Evolutionary conservation across 2,888 invertebrate genomes (phyloP).

Genomic region (Noctua pronuba): DNA sequence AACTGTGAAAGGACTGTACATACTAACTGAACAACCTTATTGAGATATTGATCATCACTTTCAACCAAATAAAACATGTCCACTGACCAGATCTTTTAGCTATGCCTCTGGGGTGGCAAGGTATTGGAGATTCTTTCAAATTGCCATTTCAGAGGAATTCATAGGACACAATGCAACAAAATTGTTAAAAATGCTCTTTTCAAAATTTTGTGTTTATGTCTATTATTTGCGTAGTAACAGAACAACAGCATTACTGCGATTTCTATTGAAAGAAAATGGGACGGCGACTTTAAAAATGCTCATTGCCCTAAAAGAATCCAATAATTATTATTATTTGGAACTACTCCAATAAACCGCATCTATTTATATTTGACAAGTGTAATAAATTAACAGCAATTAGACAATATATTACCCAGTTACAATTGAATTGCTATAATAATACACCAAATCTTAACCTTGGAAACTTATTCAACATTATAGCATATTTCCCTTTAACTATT

Average conservation of each 20-base stretch:
- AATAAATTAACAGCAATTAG: slow-evolving; percentile 42
- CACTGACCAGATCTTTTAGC: background rate
- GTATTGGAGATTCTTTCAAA: background rate
- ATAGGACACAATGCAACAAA: background rate
- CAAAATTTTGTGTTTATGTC: no score
- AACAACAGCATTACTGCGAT: slow-evolving; percentile 6
- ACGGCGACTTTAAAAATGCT: background rate
- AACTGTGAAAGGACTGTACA: slow-evolving; percentile 5
- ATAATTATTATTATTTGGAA: slow-evolving; percentile 52
- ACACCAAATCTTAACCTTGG: slow-evolving; percentile 2
- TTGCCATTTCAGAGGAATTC: background rate
- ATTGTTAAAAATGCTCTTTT: background rate
- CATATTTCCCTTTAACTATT: slow-evolving; percentile 19
- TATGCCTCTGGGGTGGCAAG: background rate
- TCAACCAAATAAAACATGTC: slow-evolving; percentile 12
- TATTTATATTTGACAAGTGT: slow-evolving; percentile 45
- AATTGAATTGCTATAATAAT: slow-evolving; percentile 1
- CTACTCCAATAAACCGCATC: slow-evolving; percentile 50
- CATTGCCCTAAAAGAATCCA: slow-evolving; percentile 28
- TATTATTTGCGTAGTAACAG: slow-evolving; percentile 31
- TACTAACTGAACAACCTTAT: slow-evolving; percentile 19
- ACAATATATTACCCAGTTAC: slow-evolving; percentile 13
- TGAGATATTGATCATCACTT: slow-evolving; percentile 22
- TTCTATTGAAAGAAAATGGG: slow-evolving; percentile 2
- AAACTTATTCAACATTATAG: slow-evolving; percentile 12